These are phyloP conservation scores for Pyrgilauda ruficollis DNA, from an alignment of 2,113 vertebrate genomes.

Conservation along the genomic window DNA sequence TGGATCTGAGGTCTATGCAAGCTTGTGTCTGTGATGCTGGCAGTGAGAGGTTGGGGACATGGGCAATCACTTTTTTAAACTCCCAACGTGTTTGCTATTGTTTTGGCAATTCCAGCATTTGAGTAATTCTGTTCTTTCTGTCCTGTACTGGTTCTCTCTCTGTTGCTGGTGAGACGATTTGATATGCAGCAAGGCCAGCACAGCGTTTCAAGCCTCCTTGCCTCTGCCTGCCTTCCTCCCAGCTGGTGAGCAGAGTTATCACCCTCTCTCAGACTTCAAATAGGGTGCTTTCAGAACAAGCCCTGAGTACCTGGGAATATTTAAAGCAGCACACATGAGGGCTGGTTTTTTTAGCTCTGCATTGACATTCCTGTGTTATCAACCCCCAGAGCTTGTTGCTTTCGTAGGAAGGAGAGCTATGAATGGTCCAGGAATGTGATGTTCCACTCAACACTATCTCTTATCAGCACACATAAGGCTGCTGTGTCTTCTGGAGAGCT, in stretches of 20 bases:
- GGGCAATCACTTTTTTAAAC: neutral
- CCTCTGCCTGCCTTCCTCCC: neutral
- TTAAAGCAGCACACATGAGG: slow-evolving; percentile 9
- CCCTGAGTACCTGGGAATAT: neutral
- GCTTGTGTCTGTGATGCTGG: neutral
- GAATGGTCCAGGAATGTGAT: slow-evolving; percentile 35
- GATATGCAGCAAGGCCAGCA: neutral
- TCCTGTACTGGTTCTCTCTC: neutral
- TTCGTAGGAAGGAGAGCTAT: neutral
- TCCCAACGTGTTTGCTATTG: neutral
- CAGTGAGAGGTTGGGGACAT: neutral
- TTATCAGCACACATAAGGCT: slow-evolving; percentile 1
- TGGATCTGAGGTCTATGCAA: neutral
- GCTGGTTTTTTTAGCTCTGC: slow-evolving; percentile 8
- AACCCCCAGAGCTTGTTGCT: slow-evolving; percentile 18
- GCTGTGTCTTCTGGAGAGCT: slow-evolving; percentile 23
- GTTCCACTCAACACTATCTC: slow-evolving; percentile 52
- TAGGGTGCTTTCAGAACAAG: neutral
- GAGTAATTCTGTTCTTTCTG: neutral
- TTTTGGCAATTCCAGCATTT: neutral
- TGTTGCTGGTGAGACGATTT: neutral
- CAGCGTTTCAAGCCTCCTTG: neutral
- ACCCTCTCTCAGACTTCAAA: neutral
- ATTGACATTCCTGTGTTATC: slow-evolving; percentile 63
- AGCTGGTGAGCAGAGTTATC: neutral